A percentile compares a stretch with the other conserved stretches of the same genome.
These are phyloP conservation scores for Megaptera novaeangliae DNA, from an alignment of 2,113 vertebrate genomes.

Conservation along the genomic window DNA sequence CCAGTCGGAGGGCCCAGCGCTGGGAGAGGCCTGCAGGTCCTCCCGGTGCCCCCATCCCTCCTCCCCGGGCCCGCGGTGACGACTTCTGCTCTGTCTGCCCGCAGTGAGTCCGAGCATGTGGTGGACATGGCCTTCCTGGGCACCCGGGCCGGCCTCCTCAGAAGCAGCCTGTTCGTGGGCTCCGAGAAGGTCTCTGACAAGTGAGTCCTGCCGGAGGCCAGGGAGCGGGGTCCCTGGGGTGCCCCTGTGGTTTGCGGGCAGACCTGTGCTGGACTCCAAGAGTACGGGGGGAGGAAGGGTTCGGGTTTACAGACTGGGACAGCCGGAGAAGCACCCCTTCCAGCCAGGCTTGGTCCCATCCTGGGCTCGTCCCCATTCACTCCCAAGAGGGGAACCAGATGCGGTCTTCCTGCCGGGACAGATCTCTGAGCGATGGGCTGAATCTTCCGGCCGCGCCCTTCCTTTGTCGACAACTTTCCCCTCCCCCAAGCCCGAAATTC, in stretches of 20 bases:
- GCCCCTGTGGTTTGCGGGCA: rapidly evolving
- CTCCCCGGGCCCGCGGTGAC: neutral
- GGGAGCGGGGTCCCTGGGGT: neutral
- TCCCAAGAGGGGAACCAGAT: neutral
- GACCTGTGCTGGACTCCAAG: neutral
- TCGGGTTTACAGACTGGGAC: neutral
- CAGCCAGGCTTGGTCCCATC: neutral
- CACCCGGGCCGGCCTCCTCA: constrained; percentile 91
- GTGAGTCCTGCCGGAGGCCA: constrained; percentile 77
- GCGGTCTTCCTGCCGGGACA: neutral
- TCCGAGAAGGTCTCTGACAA: constrained; percentile 88
- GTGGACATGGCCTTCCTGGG: constrained; percentile 93
- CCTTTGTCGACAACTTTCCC: neutral
- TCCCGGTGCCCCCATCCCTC: rapidly evolving
- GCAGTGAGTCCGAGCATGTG: constrained; percentile 82
- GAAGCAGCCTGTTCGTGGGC: constrained; percentile 86
- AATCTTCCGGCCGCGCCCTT: neutral
- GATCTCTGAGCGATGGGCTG: neutral
- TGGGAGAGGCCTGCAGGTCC: neutral
- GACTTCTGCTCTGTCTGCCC: neutral
- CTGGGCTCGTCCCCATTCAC: neutral
- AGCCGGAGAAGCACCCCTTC: neutral
- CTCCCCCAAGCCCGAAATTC: neutral
- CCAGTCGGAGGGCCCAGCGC: no score
- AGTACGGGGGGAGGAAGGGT: neutral